Percentiles rank a stretch among this genome's conserved stretches.
phyloP scores from a whole-genome alignment of 2,888 invertebrate species.

The Cybosia mesomella region DNA sequence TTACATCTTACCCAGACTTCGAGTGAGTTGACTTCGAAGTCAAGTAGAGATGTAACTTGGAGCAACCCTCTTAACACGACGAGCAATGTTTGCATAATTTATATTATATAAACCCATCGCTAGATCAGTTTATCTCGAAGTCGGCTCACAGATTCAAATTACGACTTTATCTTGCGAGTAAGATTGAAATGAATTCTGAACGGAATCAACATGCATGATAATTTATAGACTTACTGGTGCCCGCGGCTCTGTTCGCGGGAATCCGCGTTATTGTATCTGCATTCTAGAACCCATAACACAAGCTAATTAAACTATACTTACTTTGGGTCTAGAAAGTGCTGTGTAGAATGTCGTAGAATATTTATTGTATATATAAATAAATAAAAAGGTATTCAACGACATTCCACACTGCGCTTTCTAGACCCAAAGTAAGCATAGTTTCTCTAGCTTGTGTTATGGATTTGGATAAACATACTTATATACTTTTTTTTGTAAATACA shows the following conservation, averaged over 20 bases:
- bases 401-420: too few species aligned
- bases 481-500: too few species aligned
- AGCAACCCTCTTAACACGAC: slow-evolving; percentile 59
- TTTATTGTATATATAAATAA: too few species aligned
- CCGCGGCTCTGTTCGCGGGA: background rate
- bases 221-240: background rate
- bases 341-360: too few species aligned
- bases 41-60: slow-evolving; percentile 56
- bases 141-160: slow-evolving; percentile 35
- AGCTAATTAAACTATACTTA: too few species aligned
- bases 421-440: too few species aligned
- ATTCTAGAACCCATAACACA: too few species aligned
- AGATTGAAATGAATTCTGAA: slow-evolving; percentile 15
- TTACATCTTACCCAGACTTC: slow-evolving; percentile 41
- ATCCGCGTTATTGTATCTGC: too few species aligned
- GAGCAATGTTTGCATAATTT: slow-evolving; percentile 59
- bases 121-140: slow-evolving; percentile 43
- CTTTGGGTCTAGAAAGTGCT: too few species aligned
- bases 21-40: slow-evolving; percentile 59
- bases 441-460: too few species aligned
- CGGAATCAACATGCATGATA: background rate
- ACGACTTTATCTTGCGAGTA: slow-evolving; percentile 21
- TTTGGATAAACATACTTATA: too few species aligned
- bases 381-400: too few species aligned
- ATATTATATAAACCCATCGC: slow-evolving; percentile 50